Conservation (phyloP, 1,140 invertebrate species). For the Galendromus occidentalis region DNA sequence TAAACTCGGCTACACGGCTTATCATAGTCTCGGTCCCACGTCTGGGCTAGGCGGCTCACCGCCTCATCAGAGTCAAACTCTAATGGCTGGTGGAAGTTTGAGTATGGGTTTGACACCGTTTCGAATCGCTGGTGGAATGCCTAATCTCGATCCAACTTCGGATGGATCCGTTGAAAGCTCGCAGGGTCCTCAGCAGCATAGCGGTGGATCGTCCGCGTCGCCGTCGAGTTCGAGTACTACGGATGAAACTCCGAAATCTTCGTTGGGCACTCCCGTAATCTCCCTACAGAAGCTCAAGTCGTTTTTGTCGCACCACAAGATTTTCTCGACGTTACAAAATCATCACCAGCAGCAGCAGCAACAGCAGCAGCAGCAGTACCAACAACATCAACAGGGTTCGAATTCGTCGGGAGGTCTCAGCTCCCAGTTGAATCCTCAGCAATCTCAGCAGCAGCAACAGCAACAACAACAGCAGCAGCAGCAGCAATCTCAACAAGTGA, state of each 20-base stretch:
- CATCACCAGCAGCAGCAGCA: conserved; percentile 17
- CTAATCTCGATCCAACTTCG: background rate
- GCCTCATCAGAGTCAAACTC: no score
- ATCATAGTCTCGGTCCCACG: background rate
- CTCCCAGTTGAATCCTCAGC: conserved; percentile 27
- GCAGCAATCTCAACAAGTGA: conserved; percentile 18
- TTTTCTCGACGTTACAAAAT: conserved; percentile 14
- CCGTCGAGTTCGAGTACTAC: no score
- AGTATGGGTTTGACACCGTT: background rate
- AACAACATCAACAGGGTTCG: conserved; percentile 20
- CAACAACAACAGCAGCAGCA: conserved; percentile 16
- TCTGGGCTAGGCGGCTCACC: no score
- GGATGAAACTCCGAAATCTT: background rate
- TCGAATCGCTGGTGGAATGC: conserved; percentile 1
- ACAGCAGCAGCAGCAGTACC: conserved; percentile 15
- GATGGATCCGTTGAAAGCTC: background rate
- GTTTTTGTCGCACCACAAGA: conserved; percentile 22
- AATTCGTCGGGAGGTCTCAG: conserved; percentile 14
- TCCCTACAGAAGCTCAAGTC: conserved; percentile 23
- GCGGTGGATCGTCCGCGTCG: no score
- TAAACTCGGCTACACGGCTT: conserved; percentile 8
- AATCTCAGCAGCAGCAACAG: conserved; percentile 13
- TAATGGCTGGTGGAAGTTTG: no score
- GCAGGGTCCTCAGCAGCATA: no score
- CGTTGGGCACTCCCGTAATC: conserved; percentile 20